Evolutionary conservation across 2,797 vertebrate species (phyloP), one percentile per base, ranked within the genome.

Genomic region (Podargus strigoides): DNA sequence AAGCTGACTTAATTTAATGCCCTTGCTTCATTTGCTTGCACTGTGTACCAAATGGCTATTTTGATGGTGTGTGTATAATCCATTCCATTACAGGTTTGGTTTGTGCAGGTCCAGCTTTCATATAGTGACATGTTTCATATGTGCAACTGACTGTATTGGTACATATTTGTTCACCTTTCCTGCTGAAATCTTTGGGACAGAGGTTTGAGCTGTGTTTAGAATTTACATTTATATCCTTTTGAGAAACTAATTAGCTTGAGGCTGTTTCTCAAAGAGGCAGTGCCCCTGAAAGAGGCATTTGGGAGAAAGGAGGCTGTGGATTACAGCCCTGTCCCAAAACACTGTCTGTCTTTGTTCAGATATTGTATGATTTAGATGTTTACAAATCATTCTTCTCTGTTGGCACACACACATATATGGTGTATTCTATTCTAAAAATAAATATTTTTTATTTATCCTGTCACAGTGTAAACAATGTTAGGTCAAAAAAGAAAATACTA

Each of bases 91-190:
- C 12, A 64, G 24, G 58, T 9, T 17, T 12, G 7, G 9, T 52
- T 69, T 46, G 16, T 59, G 27, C 27, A 34, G 26, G 23, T 24
- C 37, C 41, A 80, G 64, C 14, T 76, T 82, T 50, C 34, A 9
- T 6, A 5, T 0, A 21, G 10, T 34, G 53, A 37, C 0, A 0
- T 37, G 30, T 44, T 79, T 73, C 1, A 0, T 28, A 7, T 14
- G 12, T 76, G 14, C 53, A 42, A 18, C 36, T 30, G 46, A 2
- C 46, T 44, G 10, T 30, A n/a, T 39, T 3, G 0, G 4, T 72
- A 28, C 0, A 3, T 2, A 4, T 53, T 68, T 69, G 12, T 59
- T 50, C 62, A n/a, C 26, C 34, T 66, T 69, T 64, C n/a, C 42
- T n/a, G 21, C 5, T 17, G 5, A 69, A 72, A 52, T 32, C 14